Base-by-base conservation (phyloP, 1,140 invertebrate species). In the Ericerus pela region DNA sequence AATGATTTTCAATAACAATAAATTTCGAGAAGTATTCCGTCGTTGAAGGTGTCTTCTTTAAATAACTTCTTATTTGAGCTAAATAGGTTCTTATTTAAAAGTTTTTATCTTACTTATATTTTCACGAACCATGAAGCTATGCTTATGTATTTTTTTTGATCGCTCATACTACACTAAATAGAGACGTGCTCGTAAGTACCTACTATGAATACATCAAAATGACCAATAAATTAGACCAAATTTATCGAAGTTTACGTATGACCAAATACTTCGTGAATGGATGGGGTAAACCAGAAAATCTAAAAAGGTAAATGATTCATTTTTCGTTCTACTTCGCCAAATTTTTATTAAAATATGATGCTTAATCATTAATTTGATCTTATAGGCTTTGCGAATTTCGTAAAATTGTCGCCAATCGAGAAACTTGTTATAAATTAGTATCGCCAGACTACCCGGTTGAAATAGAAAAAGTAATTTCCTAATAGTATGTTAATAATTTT, bases 241-340 rank as follows among this genome's bases (percentile, higher is more conserved):
- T 95, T 51, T 96, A 95, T 68, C 74, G 94, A 63, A 85, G 82
- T 66, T 77, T 96, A 65, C 73, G 97, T 22, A 72, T 96, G 33
- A 87, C 88, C 1, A 90, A 89, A 69, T 94, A 96, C 70, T 98
- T 97, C 67, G 85, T 85, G 0, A 90, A 92, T 75, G 93, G 93
- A 60, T 99, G 94, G 94, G 95, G 95, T 6, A 83, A 85, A 62
- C 88, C 93, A 6, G 83, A 94, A 64, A 85, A 87, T 72, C 75
- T 97, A 30, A 81, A 85, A 71, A 84, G 83, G 92, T 93, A 75
- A 70, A 62, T 59, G 14, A 58, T 33, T 26, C 14, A 43, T 22
- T 30, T 56, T 31, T 36, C 43, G 8, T 43, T 43, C n/a, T 33
- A 10, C 8, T 33, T 33, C 8, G n/a, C 30, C 12, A 18, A 8